Conservation (phyloP, 2,888 invertebrate species). For the Malacosoma neustria region DNA sequence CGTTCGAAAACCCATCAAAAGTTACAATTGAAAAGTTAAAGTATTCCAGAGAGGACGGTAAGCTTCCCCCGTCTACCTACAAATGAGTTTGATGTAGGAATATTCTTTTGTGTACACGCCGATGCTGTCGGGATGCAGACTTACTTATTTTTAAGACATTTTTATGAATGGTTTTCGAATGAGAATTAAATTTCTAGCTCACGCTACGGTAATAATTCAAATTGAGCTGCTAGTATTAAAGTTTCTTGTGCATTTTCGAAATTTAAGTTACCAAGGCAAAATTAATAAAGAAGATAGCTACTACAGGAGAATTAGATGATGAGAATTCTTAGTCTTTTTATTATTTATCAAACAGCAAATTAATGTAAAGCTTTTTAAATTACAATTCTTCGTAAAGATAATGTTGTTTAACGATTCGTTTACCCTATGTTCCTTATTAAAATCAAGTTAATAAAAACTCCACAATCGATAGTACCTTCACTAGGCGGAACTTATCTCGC, state of each 20-base stretch:
- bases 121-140: conserved; percentile 25
- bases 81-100: conserved; percentile 64
- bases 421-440: conserved; percentile 5
- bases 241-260: too few species aligned
- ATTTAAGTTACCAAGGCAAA: too few species aligned
- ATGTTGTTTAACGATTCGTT: conserved; percentile 6
- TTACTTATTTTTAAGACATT: conserved; percentile 32
- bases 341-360: neutral
- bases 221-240: too few species aligned
- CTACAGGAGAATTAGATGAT: too few species aligned
- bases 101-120: conserved; percentile 60
- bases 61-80: conserved; percentile 57
- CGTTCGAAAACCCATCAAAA: conserved; percentile 75
- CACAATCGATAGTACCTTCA: conserved; percentile 47
- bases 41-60: conserved; percentile 64
- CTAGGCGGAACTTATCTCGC: conserved; percentile 50
- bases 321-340: too few species aligned
- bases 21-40: conserved; percentile 76
- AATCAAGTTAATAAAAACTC: conserved; percentile 24
- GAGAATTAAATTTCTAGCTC: conserved; percentile 17
- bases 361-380: conserved; percentile 8
- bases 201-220: too few species aligned
- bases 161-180: conserved; percentile 24
- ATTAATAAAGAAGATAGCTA: too few species aligned
- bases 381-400: neutral